A percentile compares a stretch with the other conserved stretches of the same genome.
phyloP scores from a whole-genome alignment of 2,888 invertebrate species.

The Chrysotoxum bicinctum region DNA sequence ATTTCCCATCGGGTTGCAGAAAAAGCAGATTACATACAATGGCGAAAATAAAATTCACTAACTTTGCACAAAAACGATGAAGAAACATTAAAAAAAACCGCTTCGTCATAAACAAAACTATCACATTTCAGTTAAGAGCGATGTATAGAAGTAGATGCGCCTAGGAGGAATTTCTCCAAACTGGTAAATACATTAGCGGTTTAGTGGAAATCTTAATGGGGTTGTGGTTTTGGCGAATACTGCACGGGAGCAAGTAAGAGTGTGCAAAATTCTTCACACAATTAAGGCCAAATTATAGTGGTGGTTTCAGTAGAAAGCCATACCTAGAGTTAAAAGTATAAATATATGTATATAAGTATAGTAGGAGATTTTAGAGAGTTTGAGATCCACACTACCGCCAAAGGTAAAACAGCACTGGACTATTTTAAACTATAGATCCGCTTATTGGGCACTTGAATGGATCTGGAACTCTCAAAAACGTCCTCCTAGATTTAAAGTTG shows the following conservation, averaged over 20 bases:
- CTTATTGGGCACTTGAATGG: too few species aligned
- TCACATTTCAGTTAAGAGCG: conserved; percentile 37
- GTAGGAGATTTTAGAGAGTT: too few species aligned
- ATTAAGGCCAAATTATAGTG: too few species aligned
- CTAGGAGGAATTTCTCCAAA: background rate
- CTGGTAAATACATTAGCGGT: background rate
- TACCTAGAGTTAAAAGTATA: too few species aligned
- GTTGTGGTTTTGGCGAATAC: background rate
- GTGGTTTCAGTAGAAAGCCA: too few species aligned
- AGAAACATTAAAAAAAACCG: conserved; percentile 39
- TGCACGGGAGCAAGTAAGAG: background rate
- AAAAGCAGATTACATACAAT: background rate
- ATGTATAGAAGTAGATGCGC: background rate
- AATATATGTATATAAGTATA: too few species aligned
- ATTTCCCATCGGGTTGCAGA: conserved; percentile 45
- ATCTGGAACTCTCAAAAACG: too few species aligned
- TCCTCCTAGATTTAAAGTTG: too few species aligned
- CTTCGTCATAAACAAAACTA: conserved; percentile 32
- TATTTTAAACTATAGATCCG: too few species aligned
- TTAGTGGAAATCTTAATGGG: background rate
- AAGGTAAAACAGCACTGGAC: too few species aligned
- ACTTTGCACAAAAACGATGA: conserved; percentile 40
- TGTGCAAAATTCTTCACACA: too few species aligned
- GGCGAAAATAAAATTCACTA: conserved; percentile 5
- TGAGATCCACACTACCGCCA: too few species aligned